A percentile compares a stretch with the other conserved stretches of the same genome.
These are phyloP conservation scores for Sabatieria punctata DNA, from an alignment of 2,888 invertebrate genomes.

Conservation along the genomic window DNA sequence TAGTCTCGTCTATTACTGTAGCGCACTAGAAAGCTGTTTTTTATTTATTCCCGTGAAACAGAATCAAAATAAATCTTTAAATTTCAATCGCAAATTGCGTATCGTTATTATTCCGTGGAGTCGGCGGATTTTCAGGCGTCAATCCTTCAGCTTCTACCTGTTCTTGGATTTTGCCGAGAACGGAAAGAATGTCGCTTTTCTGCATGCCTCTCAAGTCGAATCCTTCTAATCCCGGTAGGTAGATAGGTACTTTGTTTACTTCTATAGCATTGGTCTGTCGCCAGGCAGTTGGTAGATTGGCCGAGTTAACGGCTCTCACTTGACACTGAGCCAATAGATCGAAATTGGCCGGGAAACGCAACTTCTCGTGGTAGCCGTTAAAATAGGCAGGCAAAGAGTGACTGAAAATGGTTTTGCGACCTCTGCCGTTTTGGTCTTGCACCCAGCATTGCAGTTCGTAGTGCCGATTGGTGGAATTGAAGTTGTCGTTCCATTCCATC, in stretches of 20 bases:
- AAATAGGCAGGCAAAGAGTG: neutral
- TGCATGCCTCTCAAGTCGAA: slow-evolving; percentile 2
- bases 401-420: neutral
- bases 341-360: slow-evolving; percentile 5
- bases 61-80: too few species aligned
- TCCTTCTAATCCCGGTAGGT: slow-evolving; percentile 5
- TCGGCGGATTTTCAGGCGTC: too few species aligned
- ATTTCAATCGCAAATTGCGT: too few species aligned
- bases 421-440: neutral
- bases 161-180: neutral
- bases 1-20: too few species aligned
- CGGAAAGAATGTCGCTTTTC: neutral
- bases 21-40: too few species aligned
- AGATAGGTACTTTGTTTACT: slow-evolving; percentile 8
- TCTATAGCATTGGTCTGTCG: neutral
- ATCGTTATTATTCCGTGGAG: too few species aligned
- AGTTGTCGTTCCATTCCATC: slow-evolving; percentile 1
- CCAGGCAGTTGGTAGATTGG: neutral
- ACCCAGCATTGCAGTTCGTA: slow-evolving; percentile 4
- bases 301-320: slow-evolving; percentile 4
- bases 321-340: slow-evolving; percentile 2
- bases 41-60: too few species aligned
- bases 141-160: too few species aligned
- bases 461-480: neutral
- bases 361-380: slow-evolving; percentile 6